Conservation (phyloP, 2,888 invertebrate species). For the Hymenopus coronatus region DNA sequence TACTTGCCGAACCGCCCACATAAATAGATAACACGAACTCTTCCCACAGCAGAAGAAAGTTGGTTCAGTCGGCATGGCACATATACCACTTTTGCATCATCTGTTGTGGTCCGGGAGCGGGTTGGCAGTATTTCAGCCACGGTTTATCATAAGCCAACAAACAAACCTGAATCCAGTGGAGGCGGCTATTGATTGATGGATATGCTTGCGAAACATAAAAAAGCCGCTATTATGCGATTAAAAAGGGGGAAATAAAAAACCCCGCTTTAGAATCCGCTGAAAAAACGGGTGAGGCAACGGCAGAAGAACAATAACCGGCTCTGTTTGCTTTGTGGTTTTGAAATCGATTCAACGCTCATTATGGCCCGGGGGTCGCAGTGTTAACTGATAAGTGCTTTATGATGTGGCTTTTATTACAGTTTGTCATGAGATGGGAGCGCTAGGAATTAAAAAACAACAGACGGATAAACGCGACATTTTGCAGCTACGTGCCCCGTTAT, state of each 20-base stretch:
- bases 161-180: not conserved
- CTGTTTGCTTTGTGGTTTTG: conserved; percentile 15
- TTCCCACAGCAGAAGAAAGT: no score
- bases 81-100: not conserved
- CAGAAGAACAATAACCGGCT: conserved; percentile 6
- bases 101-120: not conserved
- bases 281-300: not conserved
- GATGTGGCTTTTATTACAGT: conserved; percentile 25
- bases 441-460: not conserved
- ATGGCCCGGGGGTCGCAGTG: not conserved
- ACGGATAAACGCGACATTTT: not conserved
- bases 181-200: not conserved
- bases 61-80: no score
- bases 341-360: conserved; percentile 6
- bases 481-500: not conserved
- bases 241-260: not conserved
- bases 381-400: conserved; percentile 23
- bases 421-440: not conserved
- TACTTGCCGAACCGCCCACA: no score
- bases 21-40: no score
- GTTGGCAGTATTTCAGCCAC: not conserved
- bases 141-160: not conserved
- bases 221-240: not conserved
- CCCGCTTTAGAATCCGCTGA: not conserved
- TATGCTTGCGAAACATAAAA: not conserved